A percentile compares a stretch with the other conserved stretches of the same genome.
phyloP scores from a whole-genome alignment of 2,113 vertebrate genomes.

The Trichomycterus rosablanca region DNA sequence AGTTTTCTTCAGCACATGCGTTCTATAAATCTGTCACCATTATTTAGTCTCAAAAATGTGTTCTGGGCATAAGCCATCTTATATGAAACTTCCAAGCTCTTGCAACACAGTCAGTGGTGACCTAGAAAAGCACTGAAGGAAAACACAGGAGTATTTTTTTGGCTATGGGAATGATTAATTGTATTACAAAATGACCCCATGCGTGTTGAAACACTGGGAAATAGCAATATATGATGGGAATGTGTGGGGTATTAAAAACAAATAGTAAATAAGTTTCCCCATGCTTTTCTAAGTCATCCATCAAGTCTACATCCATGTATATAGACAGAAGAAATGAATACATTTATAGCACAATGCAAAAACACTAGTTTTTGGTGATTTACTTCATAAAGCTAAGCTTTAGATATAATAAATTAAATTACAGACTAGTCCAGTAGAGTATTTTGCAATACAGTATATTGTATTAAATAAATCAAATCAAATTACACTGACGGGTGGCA shows the following conservation, averaged over 20 bases:
- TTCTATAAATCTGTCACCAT: background rate
- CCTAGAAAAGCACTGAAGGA: slow-evolving; percentile 25
- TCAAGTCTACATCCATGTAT: background rate
- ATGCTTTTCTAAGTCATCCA: background rate
- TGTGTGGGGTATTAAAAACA: slow-evolving; percentile 6
- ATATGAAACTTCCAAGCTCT: slow-evolving; percentile 15
- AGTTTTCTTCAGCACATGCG: background rate
- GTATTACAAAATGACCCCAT: slow-evolving; percentile 5
- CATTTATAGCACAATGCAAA: too few species aligned
- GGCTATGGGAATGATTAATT: slow-evolving; percentile 26
- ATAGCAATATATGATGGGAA: background rate
- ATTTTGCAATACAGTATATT: too few species aligned
- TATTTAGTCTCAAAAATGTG: background rate
- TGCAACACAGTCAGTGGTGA: slow-evolving; percentile 29
- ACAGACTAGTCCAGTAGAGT: too few species aligned
- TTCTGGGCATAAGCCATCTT: background rate
- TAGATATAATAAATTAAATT: too few species aligned
- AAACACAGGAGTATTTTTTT: slow-evolving; percentile 20
- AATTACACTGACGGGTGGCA: too few species aligned
- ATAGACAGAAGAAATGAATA: too few species aligned
- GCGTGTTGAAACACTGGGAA: slow-evolving; percentile 29
- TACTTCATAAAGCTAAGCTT: too few species aligned
- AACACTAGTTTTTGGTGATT: too few species aligned
- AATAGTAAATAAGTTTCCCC: too few species aligned
- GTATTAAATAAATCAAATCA: too few species aligned